These are phyloP conservation scores for Gymnodraco acuticeps DNA, from an alignment of 2,797 vertebrate genomes.

Conservation along the genomic window DNA sequence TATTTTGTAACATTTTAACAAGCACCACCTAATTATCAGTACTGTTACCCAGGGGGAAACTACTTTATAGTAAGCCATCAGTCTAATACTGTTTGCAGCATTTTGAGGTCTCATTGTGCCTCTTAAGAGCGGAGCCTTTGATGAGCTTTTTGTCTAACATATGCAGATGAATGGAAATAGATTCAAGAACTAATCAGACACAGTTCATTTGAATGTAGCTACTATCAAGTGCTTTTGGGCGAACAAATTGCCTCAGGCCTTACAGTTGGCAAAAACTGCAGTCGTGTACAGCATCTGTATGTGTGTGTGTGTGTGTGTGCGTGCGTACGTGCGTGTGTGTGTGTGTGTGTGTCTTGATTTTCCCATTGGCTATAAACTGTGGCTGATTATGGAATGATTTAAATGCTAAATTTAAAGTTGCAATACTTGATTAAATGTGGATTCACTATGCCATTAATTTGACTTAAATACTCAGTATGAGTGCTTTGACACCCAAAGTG, in stretches of 20 bases:
- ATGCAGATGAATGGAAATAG: constrained; percentile 83
- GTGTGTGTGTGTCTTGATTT: constrained; percentile 4
- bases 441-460: neutral
- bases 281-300: constrained; percentile 5
- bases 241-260: constrained; percentile 40
- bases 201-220: constrained; percentile 62
- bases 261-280: constrained; percentile 27
- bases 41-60: neutral
- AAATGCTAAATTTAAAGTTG: constrained; percentile 11
- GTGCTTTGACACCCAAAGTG: no score
- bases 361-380: neutral
- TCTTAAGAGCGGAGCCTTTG: constrained; percentile 65
- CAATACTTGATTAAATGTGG: neutral
- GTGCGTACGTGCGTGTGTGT: neutral
- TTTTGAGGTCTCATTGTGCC: constrained; percentile 38
- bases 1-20: constrained; percentile 17
- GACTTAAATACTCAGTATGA: neutral
- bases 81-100: constrained; percentile 37
- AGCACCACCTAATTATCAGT: constrained; percentile 23
- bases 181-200: constrained; percentile 79
- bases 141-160: constrained; percentile 73
- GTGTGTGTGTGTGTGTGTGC: constrained; percentile 7
- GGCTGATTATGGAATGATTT: constrained; percentile 21
- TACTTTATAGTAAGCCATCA: constrained; percentile 40
- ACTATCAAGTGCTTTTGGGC: constrained; percentile 61